Base-by-base conservation (phyloP, 2,797 vertebrate genomes). In the Hemitrygon akajei region DNA sequence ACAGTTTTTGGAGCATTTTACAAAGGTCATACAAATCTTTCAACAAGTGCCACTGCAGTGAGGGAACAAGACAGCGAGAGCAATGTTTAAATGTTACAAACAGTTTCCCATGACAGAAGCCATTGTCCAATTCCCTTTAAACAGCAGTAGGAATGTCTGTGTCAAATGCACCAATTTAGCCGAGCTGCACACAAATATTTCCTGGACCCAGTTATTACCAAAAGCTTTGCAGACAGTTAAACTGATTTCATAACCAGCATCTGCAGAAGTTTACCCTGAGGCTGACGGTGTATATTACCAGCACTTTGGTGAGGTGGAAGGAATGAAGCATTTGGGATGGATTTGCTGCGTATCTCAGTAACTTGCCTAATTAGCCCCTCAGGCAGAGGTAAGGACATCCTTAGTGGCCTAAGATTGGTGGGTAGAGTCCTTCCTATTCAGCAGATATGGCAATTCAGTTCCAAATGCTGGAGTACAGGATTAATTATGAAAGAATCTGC, bases 311-410 rank as follows among this genome's bases (percentile, higher is more conserved):
- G 86, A 89, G 60, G 86, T 89, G 86, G 86, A 89, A 69, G 60
- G 86, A 89, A 69, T 89, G 34, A 89, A 89, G 63, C 86, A 89
- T 89, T 89, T 89, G 86, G 86, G 63, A 89, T 69, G 66, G 86
- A 89, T 89, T 89, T 89, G 86, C 69, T 89, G 63, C 16, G 20
- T 89, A 69, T 89, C 16, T 89, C 86, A 89, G 86, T 89, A 89
- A 89, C 7, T 63, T 22, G 86, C 63, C 86, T 69, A 89, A 89
- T 69, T 89, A 89, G 16, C 66, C n/a, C 86, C 63, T 20, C 86
- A 69, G 86, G 86, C 86, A 37, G 63, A 3, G n/a, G 18, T 25
- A 69, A 0, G 9, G 22, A 37, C 18, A 89, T 60, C 37, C 60
- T 89, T 89, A 89, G 69, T 69, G n/a, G 86, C 7, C 9, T 69